Evolutionary conservation across 1,140 invertebrate species (phyloP), one percentile per base, ranked within the genome.

Genomic region (Bathynomus jamesi): DNA sequence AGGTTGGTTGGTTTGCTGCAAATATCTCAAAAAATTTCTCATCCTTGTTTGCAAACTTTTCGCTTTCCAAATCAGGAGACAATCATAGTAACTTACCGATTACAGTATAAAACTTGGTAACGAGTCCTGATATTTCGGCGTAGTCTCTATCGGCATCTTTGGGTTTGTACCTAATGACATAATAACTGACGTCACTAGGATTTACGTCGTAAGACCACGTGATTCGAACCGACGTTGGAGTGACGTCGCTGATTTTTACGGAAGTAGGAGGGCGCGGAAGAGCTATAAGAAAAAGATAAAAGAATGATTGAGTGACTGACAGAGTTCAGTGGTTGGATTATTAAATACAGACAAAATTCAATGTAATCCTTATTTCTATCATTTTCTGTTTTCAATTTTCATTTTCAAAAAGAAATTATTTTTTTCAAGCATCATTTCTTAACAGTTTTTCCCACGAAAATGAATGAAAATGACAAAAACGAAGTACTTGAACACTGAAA

Each of bases 101-200:
- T 29, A 98, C 91, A 29, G 91, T 90, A 83, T 96, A 95, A 83
- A 93, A 94, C 85, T 92, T 92, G 27, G 92, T 93, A 74, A 92
- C 93, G 75, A 97, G 92, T 29, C 94, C 94, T 29, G 89, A 92
- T 78, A 96, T 94, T 81, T 96, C 94, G 77, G 76, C 71, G 66
- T 76, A 78, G 69, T 78, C 78, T 28, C 78, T 28, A 28, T 75
- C 71, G 10, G 71, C 73, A 80, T 91, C 90, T 83, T 93, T 94
- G 2, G 93, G 93, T 81, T 96, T 97, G 84, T 96, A 96, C 80
- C 95, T 92, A 73, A 98, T 94, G 53, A 95, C 92, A 84, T 96
- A 98, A 80, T 96, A 96, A 75, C 91, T 89, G 21, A 95, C 87
- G 76, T 94, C 91, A 87, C 83, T 88, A 46, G 81, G 67, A 65